phyloP scores from a whole-genome alignment of 2,888 invertebrate species.

The Scaptodrosophila latifasciaeformis region DNA sequence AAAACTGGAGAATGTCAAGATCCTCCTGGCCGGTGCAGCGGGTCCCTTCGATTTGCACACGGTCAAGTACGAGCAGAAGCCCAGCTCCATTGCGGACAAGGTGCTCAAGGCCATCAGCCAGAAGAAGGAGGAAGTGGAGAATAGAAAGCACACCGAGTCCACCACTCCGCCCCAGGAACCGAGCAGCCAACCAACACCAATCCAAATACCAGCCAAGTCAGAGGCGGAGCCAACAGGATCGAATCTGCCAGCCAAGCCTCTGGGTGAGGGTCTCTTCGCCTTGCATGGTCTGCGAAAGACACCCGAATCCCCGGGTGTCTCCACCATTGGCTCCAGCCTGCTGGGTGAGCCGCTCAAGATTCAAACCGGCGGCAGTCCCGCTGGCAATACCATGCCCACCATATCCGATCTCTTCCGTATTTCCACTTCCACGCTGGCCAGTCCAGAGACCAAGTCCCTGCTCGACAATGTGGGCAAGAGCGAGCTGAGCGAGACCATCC shows the following conservation, averaged over 20 bases:
- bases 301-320: conserved; percentile 19
- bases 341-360: conserved; percentile 70
- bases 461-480: conserved; percentile 77
- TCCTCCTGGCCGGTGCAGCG: conserved; percentile 68
- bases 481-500: conserved; percentile 80
- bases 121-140: conserved; percentile 77
- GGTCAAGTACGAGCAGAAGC: conserved; percentile 71
- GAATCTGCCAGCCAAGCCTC: no score
- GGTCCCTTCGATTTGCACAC: conserved; percentile 71
- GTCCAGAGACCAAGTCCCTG: conserved; percentile 72
- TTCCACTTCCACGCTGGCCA: conserved; percentile 62
- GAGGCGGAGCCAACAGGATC: background rate
- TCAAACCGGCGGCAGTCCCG: conserved; percentile 41
- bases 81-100: conserved; percentile 80
- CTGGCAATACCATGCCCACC: no score
- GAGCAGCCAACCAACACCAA: no score
- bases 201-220: no score
- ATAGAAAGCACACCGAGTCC: conserved; percentile 71
- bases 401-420: no score
- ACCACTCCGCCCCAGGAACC: conserved; percentile 50
- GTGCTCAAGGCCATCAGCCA: conserved; percentile 78
- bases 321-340: conserved; percentile 30
- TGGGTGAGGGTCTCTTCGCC: no score
- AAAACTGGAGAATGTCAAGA: conserved; percentile 72
- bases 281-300: no score